phyloP scores from a whole-genome alignment of 1,140 invertebrate species.

The Bombus polaris region DNA sequence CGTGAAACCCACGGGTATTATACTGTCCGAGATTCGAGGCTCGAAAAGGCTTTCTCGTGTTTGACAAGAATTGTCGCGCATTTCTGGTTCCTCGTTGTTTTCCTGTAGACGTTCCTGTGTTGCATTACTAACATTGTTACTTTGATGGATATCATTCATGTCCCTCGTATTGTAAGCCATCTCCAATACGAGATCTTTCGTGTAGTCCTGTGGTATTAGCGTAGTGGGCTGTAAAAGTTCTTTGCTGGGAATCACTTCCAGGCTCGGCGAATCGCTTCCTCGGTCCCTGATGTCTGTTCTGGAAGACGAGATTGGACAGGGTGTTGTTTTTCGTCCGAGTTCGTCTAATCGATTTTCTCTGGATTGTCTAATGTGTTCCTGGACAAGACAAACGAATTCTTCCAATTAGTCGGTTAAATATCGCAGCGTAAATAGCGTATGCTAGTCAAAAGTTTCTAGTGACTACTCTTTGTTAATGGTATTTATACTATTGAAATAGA shows the following conservation, averaged over 20 bases:
- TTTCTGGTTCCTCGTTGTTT: conserved; percentile 84
- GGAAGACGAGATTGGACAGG: conserved; percentile 74
- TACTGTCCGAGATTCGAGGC: conserved; percentile 63
- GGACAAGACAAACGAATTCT: conserved; percentile 56
- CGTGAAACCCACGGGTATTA: conserved; percentile 67
- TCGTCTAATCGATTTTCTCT: conserved; percentile 89
- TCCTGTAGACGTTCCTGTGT: conserved; percentile 83
- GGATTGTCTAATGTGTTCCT: conserved; percentile 92
- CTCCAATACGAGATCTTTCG: conserved; percentile 68
- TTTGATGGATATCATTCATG: conserved; percentile 81
- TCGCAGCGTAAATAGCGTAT: neutral
- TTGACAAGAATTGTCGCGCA: conserved; percentile 90
- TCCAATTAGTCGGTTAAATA: conserved; percentile 25
- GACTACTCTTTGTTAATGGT: too few species aligned
- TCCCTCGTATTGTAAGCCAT: conserved; percentile 74
- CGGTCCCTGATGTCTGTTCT: conserved; percentile 74
- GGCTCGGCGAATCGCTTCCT: conserved; percentile 74
- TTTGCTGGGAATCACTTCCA: conserved; percentile 75
- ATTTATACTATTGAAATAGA: neutral
- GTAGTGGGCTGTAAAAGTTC: conserved; percentile 74
- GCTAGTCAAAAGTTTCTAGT: neutral
- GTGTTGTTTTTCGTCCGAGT: conserved; percentile 83
- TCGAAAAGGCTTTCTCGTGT: conserved; percentile 90
- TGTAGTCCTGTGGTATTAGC: conserved; percentile 74
- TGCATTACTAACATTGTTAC: conserved; percentile 81